Conservation (phyloP, 1,140 invertebrate genomes). For the Fopius arisanus region DNA sequence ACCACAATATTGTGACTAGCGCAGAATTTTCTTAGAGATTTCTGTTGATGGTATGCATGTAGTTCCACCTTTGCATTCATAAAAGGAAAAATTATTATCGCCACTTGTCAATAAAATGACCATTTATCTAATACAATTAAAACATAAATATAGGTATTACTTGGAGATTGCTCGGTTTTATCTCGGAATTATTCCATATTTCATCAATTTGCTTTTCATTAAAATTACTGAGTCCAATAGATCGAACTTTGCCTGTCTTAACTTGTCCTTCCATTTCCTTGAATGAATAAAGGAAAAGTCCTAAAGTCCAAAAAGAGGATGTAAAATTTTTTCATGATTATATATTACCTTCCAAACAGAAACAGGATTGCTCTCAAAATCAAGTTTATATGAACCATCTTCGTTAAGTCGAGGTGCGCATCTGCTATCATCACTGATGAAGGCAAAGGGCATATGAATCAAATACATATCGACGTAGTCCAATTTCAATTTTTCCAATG, state of each 20-base stretch:
- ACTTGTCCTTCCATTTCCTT: constrained; percentile 81
- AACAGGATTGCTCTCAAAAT: constrained; percentile 74
- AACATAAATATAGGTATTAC: constrained; percentile 46
- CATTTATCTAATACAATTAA: too few species aligned
- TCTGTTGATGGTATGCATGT: constrained; percentile 85
- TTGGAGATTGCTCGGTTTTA: constrained; percentile 78
- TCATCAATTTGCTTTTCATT: constrained; percentile 74
- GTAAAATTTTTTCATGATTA: background rate
- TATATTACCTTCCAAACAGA: constrained; percentile 74
- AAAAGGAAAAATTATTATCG: constrained; percentile 6
- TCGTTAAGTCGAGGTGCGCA: constrained; percentile 61
- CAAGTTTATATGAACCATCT: constrained; percentile 72
- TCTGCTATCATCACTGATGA: constrained; percentile 63
- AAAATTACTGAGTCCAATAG: constrained; percentile 85
- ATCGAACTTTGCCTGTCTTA: constrained; percentile 69
- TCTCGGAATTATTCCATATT: constrained; percentile 70
- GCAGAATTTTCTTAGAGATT: constrained; percentile 78
- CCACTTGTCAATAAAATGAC: too few species aligned
- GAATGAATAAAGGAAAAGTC: constrained; percentile 41
- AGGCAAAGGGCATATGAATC: constrained; percentile 81
- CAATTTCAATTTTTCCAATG: constrained; percentile 76
- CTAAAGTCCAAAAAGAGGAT: too few species aligned
- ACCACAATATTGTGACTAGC: constrained; percentile 74
- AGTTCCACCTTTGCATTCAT: constrained; percentile 73
- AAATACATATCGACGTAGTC: constrained; percentile 88